Evolutionary conservation across 2,888 invertebrate species (phyloP).

Genomic region (Pseudolycoriella hygida): DNA sequence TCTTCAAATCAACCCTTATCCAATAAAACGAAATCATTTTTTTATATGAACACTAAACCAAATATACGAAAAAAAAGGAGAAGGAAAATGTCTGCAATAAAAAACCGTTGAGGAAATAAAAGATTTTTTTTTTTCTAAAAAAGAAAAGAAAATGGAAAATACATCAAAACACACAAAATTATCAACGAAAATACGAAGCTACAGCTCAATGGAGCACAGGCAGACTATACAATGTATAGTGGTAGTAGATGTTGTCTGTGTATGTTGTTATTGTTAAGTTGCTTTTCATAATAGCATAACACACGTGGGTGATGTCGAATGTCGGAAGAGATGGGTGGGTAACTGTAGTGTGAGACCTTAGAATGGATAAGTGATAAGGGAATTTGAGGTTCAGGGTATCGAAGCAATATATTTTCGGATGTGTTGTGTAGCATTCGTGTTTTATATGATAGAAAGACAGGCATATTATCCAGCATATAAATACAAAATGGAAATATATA

Average conservation of each 20-base stretch:
- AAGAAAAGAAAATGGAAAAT: neutral
- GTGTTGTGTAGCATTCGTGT: neutral
- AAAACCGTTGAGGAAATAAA: neutral
- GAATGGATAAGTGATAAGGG: neutral
- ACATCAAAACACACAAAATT: constrained; percentile 1
- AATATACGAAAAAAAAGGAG: too few relatives aligned
- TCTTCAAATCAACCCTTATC: too few relatives aligned
- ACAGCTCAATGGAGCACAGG: neutral
- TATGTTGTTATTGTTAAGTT: neutral
- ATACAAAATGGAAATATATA: neutral
- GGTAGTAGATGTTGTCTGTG: neutral
- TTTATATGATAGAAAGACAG: neutral
- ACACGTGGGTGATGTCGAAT: too few relatives aligned
- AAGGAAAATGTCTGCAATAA: neutral
- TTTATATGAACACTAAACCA: too few relatives aligned
- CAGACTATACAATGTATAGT: too few relatives aligned
- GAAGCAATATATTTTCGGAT: neutral
- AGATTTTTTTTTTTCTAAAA: neutral
- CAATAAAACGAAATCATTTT: too few relatives aligned
- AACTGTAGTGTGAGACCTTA: too few relatives aligned
- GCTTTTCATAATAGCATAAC: neutral
- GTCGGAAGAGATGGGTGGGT: neutral
- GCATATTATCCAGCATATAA: neutral
- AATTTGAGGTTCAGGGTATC: neutral
- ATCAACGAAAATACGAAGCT: neutral